A percentile compares a stretch with the other conserved stretches of the same genome.
These are phyloP conservation scores for Cyprinella venusta DNA, from an alignment of 2,797 vertebrate species.

Conservation along the genomic window DNA sequence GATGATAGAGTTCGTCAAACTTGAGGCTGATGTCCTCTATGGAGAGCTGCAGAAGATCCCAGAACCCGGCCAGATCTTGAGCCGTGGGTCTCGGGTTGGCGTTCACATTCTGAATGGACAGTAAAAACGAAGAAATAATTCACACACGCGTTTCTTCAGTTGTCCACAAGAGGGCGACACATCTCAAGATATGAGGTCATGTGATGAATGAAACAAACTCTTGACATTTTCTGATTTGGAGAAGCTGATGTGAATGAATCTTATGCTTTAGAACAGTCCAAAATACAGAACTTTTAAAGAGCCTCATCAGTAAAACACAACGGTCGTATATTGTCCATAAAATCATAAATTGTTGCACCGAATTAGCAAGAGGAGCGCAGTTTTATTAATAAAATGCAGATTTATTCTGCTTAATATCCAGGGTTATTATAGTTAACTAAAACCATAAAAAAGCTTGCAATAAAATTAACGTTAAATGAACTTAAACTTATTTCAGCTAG, in stretches of 20 bases:
- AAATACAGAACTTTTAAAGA: not conserved
- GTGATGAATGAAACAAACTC: not conserved
- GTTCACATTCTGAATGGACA: slow-evolving; percentile 85
- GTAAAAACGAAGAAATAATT: slow-evolving; percentile 1
- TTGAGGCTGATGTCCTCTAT: slow-evolving; percentile 99
- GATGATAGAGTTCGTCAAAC: slow-evolving; percentile 98
- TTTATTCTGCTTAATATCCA: not conserved
- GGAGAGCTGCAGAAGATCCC: slow-evolving; percentile 98
- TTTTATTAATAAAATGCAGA: not conserved
- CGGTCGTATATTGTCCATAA: too few species aligned
- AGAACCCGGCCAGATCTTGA: slow-evolving; percentile 98
- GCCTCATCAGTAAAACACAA: not conserved
- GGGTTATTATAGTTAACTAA: not conserved
- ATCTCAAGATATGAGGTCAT: not conserved
- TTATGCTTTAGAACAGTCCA: not conserved
- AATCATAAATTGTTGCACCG: not conserved
- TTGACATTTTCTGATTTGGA: not conserved
- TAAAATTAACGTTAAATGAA: not conserved
- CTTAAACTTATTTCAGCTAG: not conserved
- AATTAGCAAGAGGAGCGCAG: not conserved
- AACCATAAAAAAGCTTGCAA: not conserved
- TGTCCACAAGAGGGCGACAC: slow-evolving; percentile 19
- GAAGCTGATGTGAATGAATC: not conserved
- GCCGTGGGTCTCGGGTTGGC: slow-evolving; percentile 92
- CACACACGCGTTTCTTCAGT: not conserved